phyloP scores from a whole-genome alignment of 2,888 invertebrate species.

The Ferdinandea cuprea region DNA sequence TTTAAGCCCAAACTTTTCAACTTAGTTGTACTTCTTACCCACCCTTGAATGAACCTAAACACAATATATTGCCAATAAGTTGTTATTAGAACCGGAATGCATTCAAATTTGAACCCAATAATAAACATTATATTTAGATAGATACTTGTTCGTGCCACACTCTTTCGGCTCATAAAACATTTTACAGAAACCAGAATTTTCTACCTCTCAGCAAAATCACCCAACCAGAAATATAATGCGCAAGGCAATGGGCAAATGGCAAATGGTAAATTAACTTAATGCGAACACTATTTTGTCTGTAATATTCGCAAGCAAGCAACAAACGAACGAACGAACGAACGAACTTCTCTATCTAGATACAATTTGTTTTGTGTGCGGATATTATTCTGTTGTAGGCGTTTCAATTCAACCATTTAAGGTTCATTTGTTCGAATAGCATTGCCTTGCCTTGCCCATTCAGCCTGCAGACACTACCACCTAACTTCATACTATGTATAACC shows the following conservation, averaged over 20 bases:
- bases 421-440: constrained; percentile 58
- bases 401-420: constrained; percentile 61
- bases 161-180: constrained; percentile 31
- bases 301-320: constrained; percentile 7
- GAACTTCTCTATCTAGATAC: constrained; percentile 6
- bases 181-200: constrained; percentile 35
- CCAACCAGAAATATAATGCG: constrained; percentile 41
- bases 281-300: constrained; percentile 57
- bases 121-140: constrained; percentile 4
- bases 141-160: neutral
- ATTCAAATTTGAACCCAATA: constrained; percentile 41
- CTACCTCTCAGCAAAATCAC: constrained; percentile 46
- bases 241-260: constrained; percentile 7
- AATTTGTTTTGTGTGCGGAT: constrained; percentile 3
- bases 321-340: too few species aligned
- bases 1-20: too few species aligned
- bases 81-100: constrained; percentile 30
- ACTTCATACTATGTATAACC: neutral
- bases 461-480: constrained; percentile 17
- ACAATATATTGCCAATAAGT: constrained; percentile 39
- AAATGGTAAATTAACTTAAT: constrained; percentile 60
- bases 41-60: constrained; percentile 43
- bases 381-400: constrained; percentile 60
- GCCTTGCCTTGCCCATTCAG: constrained; percentile 29
- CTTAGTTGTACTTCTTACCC: too few species aligned